Percentiles rank a stretch among this genome's conserved stretches.
Conservation (phyloP, 2,797 vertebrate species). For the Botia almorhae region DNA sequence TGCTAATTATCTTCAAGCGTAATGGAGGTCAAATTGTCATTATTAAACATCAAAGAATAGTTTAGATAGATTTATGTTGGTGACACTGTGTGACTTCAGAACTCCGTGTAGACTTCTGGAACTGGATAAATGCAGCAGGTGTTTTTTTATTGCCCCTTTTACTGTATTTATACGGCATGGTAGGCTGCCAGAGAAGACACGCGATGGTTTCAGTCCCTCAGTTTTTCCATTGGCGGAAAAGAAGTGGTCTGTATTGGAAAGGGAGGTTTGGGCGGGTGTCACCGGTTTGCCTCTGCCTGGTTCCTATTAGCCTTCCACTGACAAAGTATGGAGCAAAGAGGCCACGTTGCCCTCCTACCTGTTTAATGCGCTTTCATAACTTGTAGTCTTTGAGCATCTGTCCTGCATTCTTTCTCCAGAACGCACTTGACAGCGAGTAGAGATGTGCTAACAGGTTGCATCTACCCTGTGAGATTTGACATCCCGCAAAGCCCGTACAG, state of each 20-base stretch:
- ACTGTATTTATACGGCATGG: slow-evolving; percentile 54
- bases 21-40: slow-evolving; percentile 57
- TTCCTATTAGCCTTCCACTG: slow-evolving; percentile 62
- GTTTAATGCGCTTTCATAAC: slow-evolving; percentile 63
- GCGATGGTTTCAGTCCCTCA: slow-evolving; percentile 55
- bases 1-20: slow-evolving; percentile 56
- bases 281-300: slow-evolving; percentile 58
- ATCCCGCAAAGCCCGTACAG: slow-evolving; percentile 42
- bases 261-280: slow-evolving; percentile 55
- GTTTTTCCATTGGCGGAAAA: slow-evolving; percentile 60
- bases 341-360: slow-evolving; percentile 51
- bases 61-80: slow-evolving; percentile 41
- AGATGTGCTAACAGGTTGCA: slow-evolving; percentile 55
- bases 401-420: slow-evolving; percentile 47
- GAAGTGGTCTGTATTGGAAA: slow-evolving; percentile 46
- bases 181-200: slow-evolving; percentile 60
- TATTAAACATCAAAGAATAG: slow-evolving; percentile 71
- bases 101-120: slow-evolving; percentile 21
- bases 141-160: slow-evolving; percentile 64
- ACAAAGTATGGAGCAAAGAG: slow-evolving; percentile 54
- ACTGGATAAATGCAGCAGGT: slow-evolving; percentile 58
- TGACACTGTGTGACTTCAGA: slow-evolving; percentile 42
- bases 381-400: slow-evolving; percentile 61
- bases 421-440: slow-evolving; percentile 57
- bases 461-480: slow-evolving; percentile 44